These are phyloP conservation scores for Leptodirus hochenwartii DNA, from an alignment of 2,888 invertebrate genomes.

Conservation along the genomic window DNA sequence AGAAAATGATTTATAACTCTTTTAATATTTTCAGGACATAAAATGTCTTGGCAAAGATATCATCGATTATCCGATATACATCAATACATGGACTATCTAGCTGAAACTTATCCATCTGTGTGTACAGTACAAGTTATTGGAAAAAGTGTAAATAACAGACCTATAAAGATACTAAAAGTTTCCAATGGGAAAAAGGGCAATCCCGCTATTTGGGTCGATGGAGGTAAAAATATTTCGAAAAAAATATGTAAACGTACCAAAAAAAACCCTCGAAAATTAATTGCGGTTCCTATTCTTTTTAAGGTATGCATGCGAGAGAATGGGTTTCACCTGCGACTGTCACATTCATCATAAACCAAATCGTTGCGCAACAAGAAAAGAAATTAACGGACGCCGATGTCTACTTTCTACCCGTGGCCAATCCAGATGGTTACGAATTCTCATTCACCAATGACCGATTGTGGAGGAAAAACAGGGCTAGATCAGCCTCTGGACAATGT, in stretches of 20 bases:
- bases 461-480: constrained; percentile 63
- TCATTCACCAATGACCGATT: constrained; percentile 62
- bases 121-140: constrained; percentile 60
- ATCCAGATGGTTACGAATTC: constrained; percentile 81
- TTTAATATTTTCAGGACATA: constrained; percentile 24
- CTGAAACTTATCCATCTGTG: constrained; percentile 48
- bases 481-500: constrained; percentile 35
- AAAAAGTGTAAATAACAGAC: constrained; percentile 50
- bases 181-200: constrained; percentile 46
- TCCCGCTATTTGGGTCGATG: constrained; percentile 53
- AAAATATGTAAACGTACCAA: no score
- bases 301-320: constrained; percentile 79
- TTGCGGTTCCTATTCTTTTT: no score
- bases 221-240: no score
- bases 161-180: constrained; percentile 50
- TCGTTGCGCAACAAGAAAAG: no score
- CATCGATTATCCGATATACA: constrained; percentile 51
- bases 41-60: constrained; percentile 61
- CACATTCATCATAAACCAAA: constrained; percentile 52
- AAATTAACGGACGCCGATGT: constrained; percentile 61
- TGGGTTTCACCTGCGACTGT: constrained; percentile 73
- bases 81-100: constrained; percentile 52
- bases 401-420: constrained; percentile 56
- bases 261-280: no score
- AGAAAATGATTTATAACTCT: no score